Percentiles rank a stretch among this genome's conserved stretches.
These are phyloP conservation scores for Fulmarus glacialis DNA, from an alignment of 2,113 vertebrate genomes.

Conservation along the genomic window DNA sequence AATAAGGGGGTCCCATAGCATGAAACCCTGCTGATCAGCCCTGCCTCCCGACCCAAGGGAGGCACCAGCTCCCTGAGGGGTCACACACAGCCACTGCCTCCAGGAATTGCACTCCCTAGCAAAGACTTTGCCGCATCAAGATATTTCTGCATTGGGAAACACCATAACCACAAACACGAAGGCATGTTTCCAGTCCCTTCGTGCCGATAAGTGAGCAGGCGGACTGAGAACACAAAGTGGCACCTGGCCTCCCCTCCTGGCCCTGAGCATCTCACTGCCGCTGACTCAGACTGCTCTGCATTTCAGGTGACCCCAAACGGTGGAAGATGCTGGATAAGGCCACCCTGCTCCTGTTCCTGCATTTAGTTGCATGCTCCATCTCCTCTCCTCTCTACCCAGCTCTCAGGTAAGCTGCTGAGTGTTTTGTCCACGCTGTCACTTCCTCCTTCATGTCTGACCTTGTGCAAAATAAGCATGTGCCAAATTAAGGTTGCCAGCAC, in stretches of 20 bases:
- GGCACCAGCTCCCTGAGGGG: not conserved
- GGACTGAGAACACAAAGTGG: not conserved
- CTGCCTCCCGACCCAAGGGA: not conserved
- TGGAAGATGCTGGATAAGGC: constrained; percentile 83
- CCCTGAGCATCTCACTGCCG: not conserved
- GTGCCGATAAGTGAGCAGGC: not conserved
- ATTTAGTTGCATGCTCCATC: constrained; percentile 78
- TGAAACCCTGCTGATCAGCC: not conserved
- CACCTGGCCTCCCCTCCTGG: not conserved
- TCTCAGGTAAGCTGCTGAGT: constrained; percentile 80
- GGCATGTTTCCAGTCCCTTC: not conserved
- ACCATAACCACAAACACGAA: not conserved
- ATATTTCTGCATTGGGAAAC: not conserved
- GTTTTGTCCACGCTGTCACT: not conserved
- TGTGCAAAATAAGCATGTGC: not conserved
- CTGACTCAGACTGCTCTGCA: not conserved
- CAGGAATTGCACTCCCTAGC: fast-evolving
- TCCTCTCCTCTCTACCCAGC: constrained; percentile 81
- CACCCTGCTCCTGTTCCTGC: constrained; percentile 81
- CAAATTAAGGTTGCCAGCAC: not conserved
- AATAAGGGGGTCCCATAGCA: not conserved
- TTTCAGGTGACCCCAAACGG: constrained; percentile 44
- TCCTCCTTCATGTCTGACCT: not conserved
- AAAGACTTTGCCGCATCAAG: not conserved
- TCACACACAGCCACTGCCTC: not conserved